Percentiles rank a stretch among this genome's conserved stretches.
Conservation (phyloP, 2,888 invertebrate species). For the Megalurothrips usitatus region DNA sequence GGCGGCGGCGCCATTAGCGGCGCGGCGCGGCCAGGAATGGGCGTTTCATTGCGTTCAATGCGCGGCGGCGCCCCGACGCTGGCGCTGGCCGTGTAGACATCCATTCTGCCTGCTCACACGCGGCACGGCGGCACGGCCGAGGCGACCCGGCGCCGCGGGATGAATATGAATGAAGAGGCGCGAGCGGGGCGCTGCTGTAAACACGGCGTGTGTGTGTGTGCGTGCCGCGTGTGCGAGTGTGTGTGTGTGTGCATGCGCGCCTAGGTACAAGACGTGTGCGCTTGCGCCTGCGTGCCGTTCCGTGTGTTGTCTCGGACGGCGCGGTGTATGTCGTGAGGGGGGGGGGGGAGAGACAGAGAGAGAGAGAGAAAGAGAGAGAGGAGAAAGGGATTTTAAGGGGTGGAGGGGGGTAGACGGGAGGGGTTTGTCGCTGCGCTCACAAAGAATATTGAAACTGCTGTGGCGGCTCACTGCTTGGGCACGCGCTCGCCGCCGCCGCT, state of each 20-base stretch:
- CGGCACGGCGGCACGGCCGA: neutral
- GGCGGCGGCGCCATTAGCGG: too few species aligned
- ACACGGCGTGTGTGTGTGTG: neutral
- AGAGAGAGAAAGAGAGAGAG: neutral
- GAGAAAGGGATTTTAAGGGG: too few species aligned
- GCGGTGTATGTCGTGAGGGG: neutral
- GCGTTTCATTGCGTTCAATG: too few species aligned
- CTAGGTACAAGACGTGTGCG: too few species aligned
- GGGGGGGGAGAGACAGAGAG: neutral
- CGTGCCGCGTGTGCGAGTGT: too few species aligned
- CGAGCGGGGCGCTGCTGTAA: too few species aligned
- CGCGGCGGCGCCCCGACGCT: neutral
- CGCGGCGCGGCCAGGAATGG: too few species aligned
- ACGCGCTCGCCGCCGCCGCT: neutral
- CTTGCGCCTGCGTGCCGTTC: too few species aligned
- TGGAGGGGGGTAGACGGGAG: too few species aligned
- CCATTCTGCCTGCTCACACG: too few species aligned
- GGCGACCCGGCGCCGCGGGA: neutral
- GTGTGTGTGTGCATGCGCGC: too few species aligned
- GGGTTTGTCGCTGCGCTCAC: neutral
- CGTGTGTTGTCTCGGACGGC: neutral
- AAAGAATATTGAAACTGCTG: neutral
- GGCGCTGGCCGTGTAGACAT: neutral
- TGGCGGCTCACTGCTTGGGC: neutral
- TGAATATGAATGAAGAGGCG: slow-evolving; percentile 5